Evolutionary conservation across 2,888 invertebrate genomes (phyloP).

Genomic region (Luperina testacea): DNA sequence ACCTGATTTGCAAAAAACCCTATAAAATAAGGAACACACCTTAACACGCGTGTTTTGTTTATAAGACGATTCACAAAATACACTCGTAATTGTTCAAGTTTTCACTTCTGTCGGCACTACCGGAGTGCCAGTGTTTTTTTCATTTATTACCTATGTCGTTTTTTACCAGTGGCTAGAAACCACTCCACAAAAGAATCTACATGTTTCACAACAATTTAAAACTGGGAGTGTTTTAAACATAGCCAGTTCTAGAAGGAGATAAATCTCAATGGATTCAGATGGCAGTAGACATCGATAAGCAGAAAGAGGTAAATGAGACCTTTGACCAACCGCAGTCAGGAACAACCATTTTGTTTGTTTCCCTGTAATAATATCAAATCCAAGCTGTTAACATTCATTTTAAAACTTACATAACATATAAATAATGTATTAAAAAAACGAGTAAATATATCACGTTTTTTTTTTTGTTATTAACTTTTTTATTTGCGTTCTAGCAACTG

Average conservation of each 20-base stretch:
- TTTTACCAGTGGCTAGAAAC: background rate
- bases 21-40: too few species aligned
- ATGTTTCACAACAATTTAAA: too few species aligned
- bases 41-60: too few species aligned
- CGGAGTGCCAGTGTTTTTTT: too few species aligned
- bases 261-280: background rate
- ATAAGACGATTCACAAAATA: too few species aligned
- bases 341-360: background rate
- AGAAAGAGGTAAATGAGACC: background rate
- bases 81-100: too few species aligned
- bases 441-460: background rate
- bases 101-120: too few species aligned
- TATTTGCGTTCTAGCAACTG: background rate
- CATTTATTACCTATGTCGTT: background rate
- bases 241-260: background rate
- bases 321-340: background rate
- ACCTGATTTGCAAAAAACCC: too few species aligned
- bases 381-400: background rate
- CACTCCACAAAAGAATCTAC: background rate
- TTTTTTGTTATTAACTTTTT: conserved; percentile 1
- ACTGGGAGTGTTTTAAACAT: background rate
- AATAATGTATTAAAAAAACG: background rate
- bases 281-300: background rate
- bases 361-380: background rate
- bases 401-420: background rate